phyloP scores from a whole-genome alignment of 2,888 invertebrate genomes.

The Acronicta leporina region DNA sequence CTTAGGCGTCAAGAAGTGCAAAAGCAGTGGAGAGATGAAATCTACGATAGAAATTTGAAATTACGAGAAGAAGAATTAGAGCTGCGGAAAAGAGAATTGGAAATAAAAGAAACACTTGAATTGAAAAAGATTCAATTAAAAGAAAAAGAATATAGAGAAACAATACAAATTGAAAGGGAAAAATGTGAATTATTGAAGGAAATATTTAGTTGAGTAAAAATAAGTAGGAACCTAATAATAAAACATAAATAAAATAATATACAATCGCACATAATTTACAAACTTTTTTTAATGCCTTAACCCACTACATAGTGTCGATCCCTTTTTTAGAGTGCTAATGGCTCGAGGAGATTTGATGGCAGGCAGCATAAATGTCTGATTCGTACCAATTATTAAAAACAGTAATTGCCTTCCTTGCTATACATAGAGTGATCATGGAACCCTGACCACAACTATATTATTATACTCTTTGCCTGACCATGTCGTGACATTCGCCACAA shows the following conservation, averaged over 20 bases:
- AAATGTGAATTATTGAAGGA: constrained; percentile 68
- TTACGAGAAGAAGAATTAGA: constrained; percentile 68
- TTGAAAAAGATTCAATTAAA: constrained; percentile 63
- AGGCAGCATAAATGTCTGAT: too few relatives aligned
- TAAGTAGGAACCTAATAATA: not conserved
- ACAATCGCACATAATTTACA: too few relatives aligned
- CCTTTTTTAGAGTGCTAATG: too few relatives aligned
- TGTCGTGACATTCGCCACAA: too few relatives aligned
- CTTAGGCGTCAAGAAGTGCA: constrained; percentile 66
- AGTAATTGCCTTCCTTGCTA: too few relatives aligned
- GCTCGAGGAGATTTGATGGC: too few relatives aligned
- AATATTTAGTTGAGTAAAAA: constrained; percentile 46
- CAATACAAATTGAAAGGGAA: constrained; percentile 65
- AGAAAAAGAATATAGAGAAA: constrained; percentile 65
- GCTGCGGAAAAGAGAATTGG: constrained; percentile 63
- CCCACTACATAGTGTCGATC: too few relatives aligned
- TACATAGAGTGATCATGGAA: too few relatives aligned
- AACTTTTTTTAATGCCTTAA: too few relatives aligned
- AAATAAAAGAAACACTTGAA: constrained; percentile 67
- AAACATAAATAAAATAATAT: not conserved
- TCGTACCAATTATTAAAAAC: too few relatives aligned
- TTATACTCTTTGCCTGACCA: too few relatives aligned
- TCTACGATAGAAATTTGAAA: constrained; percentile 64
- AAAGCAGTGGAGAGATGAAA: constrained; percentile 60
- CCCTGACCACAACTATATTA: too few relatives aligned